phyloP scores from a whole-genome alignment of 2,797 vertebrate genomes.

The Rachycentron canadum region DNA sequence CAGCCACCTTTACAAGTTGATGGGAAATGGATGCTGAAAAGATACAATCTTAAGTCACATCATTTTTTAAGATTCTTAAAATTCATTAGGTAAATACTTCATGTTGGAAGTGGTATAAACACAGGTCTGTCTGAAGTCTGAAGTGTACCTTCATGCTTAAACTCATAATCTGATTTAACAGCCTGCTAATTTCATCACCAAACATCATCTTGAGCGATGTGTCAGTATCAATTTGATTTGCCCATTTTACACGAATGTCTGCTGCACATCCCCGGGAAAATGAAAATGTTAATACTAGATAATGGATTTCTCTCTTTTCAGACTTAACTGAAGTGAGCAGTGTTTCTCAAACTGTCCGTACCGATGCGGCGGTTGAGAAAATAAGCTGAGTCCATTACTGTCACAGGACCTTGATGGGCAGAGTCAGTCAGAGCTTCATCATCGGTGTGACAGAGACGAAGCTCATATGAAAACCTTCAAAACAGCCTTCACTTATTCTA shows the following conservation, averaged over 20 bases:
- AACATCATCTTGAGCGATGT: background rate
- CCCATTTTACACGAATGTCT: background rate
- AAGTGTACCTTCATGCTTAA: constrained; percentile 2
- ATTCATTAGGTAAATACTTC: background rate
- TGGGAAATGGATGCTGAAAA: background rate
- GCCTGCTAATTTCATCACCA: background rate
- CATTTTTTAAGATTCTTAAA: background rate
- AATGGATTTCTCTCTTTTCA: background rate
- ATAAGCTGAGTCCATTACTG: background rate
- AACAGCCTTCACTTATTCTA: background rate
- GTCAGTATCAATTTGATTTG: background rate
- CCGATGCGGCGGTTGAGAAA: background rate
- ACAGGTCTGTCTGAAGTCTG: constrained; percentile 10
- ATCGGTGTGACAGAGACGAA: background rate
- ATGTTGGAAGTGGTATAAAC: background rate
- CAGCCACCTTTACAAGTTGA: background rate
- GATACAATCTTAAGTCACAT: background rate
- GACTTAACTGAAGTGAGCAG: background rate
- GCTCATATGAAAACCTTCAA: background rate
- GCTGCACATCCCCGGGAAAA: background rate
- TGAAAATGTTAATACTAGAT: background rate
- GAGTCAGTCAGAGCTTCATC: background rate
- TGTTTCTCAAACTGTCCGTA: background rate
- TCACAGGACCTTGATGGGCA: background rate
- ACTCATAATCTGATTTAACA: constrained; percentile 13